Evolutionary conservation across 1,140 invertebrate species (phyloP), one percentile per base, ranked within the genome.

Genomic region (Triops cancriformis): DNA sequence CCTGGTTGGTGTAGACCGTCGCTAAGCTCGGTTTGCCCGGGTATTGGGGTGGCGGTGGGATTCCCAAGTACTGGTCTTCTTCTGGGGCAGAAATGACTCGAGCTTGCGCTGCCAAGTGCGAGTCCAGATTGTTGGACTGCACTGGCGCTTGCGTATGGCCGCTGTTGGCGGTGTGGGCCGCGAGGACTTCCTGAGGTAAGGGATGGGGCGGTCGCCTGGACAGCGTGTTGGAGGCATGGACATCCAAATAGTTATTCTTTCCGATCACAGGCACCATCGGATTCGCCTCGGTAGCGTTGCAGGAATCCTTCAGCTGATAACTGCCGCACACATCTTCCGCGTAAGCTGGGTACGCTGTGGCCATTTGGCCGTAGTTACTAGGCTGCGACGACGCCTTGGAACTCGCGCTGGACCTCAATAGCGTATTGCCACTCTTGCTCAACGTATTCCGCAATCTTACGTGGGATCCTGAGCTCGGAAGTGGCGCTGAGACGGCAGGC

Each of bases 171-270:
- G 31, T 76, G 26, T 43, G 76, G 64, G 74, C 51, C n/a, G 31
- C 27, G 26, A 14, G 27, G 28, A 73, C 51, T 79, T 77, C 72
- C 78, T 79, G 72, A n/a, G 42, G 75, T n/a, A 75, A 74, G n/a
- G 76, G 79, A 75, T 76, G 80, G 27, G 77, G 79, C 11, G 74
- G 76, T 77, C 73, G 74, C 80, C 72, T 81, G 80, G 51, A 79
- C 76, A 78, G 89, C 85, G 75, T 79, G 28, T 76, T 79, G 64
- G 88, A 88, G 5, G 89, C 88, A 77, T 88, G 87, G 5, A 91
- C 88, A 81, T 91, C 90, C 76, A 91, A 81, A 79, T 91, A 91
- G 82, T 91, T 91, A 81, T 90, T 90, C 26, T 88, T 88, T 0
- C 88, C 86, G 0, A 91, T 89, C 1, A 91, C 86, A 0, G 87